Base-by-base conservation (phyloP, 1,140 invertebrate species). In the Bombus vancouverensis region DNA sequence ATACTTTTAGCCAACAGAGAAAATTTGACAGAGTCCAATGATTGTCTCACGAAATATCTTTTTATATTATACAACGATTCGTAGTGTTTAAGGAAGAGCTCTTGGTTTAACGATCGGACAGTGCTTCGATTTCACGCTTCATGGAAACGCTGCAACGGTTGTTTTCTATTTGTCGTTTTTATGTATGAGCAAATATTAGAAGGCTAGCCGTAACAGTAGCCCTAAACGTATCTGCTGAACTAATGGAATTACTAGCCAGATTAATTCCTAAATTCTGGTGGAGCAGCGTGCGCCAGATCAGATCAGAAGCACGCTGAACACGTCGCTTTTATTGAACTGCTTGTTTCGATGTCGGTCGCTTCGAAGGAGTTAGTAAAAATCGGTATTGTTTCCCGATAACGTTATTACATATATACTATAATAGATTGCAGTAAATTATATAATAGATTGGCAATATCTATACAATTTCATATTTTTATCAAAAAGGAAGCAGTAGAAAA, bases 121-220 rank as follows among this genome's bases (percentile, higher is more conserved):
- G 68, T 84, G 10, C 75, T 87, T 85, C 86, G 82, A 87, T 87
- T 87, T 87, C 82, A 87, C 82, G 86, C 82, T 78, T 47, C 68
- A 79, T 32, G 59, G 70, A 44, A 84, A 44, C 78, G 13, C 71
- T 32, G 44, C 34, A 15, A 13, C 15, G 71, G 44, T 74, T 81
- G 59, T 81, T 85, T 53, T 75, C 62, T 85, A 81, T 81, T 85
- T 85, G 84, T 81, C 47, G 72, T 81, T 81, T 75, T 85, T 85
- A 85, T 81, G 84, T 81, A 85, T 85, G 71, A 85, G 62, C 71
- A 85, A 85, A 85, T 75, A 74, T 81, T 47, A 71, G 71, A n/a
- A 68, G 59, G 42, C 15, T 47, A 4, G 39, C 5, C 42, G 82
- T 79, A 57, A 71, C 32, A 37, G n/a, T n/a, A 25, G 1, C 39